phyloP scores from a whole-genome alignment of 2,797 vertebrate genomes.

The Sebastes vulpes region DNA sequence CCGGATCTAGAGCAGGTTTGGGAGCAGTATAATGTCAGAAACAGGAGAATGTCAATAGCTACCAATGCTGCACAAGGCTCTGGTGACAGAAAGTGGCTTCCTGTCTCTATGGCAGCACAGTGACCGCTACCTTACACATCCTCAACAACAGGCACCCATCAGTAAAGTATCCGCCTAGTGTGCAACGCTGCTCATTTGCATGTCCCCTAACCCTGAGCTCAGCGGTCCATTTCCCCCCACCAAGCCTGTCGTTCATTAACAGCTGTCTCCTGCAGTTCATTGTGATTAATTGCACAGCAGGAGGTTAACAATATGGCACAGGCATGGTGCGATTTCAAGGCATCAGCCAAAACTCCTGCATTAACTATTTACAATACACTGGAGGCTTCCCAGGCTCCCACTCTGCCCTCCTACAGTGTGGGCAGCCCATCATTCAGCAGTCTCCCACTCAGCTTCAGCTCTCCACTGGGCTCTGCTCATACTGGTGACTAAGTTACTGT shows the following conservation, averaged over 20 bases:
- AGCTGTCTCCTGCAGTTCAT: slow-evolving; percentile 69
- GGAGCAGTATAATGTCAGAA: slow-evolving; percentile 11
- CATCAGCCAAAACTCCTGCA: slow-evolving; percentile 76
- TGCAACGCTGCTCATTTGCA: slow-evolving; percentile 65
- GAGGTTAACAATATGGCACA: slow-evolving; percentile 70
- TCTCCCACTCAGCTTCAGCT: slow-evolving; percentile 72
- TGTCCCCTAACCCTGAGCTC: slow-evolving; percentile 63
- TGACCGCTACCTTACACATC: slow-evolving; percentile 36
- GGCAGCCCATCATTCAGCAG: slow-evolving; percentile 72
- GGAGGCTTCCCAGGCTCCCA: slow-evolving; percentile 66
- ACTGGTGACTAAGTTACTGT: slow-evolving; percentile 81
- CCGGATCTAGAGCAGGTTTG: not conserved
- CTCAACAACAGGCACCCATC: slow-evolving; percentile 55
- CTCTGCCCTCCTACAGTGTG: slow-evolving; percentile 77
- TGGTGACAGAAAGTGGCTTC: slow-evolving; percentile 47
- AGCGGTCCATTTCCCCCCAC: slow-evolving; percentile 62
- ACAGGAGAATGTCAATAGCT: slow-evolving; percentile 33
- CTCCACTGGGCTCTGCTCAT: slow-evolving; percentile 61
- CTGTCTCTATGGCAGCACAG: slow-evolving; percentile 64
- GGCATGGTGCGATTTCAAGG: slow-evolving; percentile 55
- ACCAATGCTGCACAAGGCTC: slow-evolving; percentile 31
- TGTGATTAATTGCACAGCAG: slow-evolving; percentile 78
- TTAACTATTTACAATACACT: slow-evolving; percentile 77
- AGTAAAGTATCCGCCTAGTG: slow-evolving; percentile 45
- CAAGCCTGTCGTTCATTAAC: slow-evolving; percentile 67